Evolutionary conservation across 2,113 vertebrate species (phyloP).

Genomic region (Arizona elegans): DNA sequence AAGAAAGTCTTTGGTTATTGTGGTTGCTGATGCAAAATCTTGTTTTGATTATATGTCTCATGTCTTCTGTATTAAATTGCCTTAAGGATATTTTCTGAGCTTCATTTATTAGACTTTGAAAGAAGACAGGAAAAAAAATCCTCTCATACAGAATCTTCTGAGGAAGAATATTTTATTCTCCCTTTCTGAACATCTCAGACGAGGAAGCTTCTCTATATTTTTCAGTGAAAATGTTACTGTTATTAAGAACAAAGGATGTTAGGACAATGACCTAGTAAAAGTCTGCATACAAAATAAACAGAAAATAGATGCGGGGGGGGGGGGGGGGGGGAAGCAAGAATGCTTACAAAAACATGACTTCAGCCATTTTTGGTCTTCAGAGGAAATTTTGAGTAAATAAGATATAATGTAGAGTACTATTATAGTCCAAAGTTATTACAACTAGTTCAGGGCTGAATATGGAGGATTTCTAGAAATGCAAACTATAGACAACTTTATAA

Average conservation of each 20-base stretch:
- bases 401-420: not conserved
- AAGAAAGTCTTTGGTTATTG: slow-evolving; percentile 4
- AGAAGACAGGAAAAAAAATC: not conserved
- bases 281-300: not conserved
- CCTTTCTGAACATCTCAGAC: not conserved
- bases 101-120: slow-evolving; percentile 13
- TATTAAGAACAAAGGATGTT: not conserved
- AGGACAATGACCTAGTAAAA: not conserved
- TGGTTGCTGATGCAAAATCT: not conserved
- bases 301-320: not conserved
- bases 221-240: not conserved
- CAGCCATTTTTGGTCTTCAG: not conserved
- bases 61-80: slow-evolving; percentile 23
- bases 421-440: not conserved
- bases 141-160: not conserved
- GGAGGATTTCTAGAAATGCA: not conserved
- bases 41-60: slow-evolving; percentile 26
- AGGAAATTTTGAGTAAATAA: not conserved
- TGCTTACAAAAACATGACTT: not conserved
- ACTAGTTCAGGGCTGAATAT: not conserved
- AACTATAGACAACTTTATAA: not conserved
- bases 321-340: not conserved
- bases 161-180: not conserved
- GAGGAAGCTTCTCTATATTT: not conserved
- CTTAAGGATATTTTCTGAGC: not conserved